Conservation (phyloP, 2,797 vertebrate species). For the Apogon talboti region DNA sequence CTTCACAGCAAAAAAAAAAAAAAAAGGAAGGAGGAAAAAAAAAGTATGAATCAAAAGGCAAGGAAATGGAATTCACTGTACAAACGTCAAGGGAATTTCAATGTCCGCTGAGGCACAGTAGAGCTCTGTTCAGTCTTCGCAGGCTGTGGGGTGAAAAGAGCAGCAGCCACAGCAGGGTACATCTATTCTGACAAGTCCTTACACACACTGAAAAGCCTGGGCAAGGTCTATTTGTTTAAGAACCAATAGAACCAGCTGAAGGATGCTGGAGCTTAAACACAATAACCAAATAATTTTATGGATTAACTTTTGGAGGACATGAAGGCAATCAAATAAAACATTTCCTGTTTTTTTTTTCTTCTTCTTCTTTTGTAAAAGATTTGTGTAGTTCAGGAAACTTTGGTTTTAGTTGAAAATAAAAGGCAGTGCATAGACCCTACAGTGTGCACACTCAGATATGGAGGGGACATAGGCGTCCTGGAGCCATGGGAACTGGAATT, state of each 20-base stretch:
- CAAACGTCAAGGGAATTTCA: conserved; percentile 74
- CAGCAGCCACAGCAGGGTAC: conserved; percentile 70
- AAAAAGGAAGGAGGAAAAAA: conserved; percentile 12
- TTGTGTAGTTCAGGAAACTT: conserved; percentile 11
- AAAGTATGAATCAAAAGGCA: conserved; percentile 74
- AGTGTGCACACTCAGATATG: background rate
- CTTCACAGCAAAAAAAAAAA: conserved; percentile 54
- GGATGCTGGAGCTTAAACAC: conserved; percentile 51
- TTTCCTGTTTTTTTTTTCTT: conserved; percentile 20
- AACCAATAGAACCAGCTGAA: conserved; percentile 48
- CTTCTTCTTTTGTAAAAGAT: background rate
- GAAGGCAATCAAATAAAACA: conserved; percentile 12
- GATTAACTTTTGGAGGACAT: conserved; percentile 25
- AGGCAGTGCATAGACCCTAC: background rate
- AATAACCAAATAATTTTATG: conserved; percentile 54
- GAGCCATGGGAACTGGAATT: conserved; percentile 5
- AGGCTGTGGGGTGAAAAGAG: conserved; percentile 69
- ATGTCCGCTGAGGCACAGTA: conserved; percentile 72
- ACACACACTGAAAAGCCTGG: conserved; percentile 59
- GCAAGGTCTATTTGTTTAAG: conserved; percentile 72
- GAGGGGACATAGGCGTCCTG: background rate
- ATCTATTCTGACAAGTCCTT: conserved; percentile 72
- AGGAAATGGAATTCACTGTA: conserved; percentile 81
- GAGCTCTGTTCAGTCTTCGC: conserved; percentile 72
- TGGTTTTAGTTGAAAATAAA: conserved; percentile 13